These are phyloP conservation scores for Ailuropoda melanoleuca DNA, from an alignment of 2,113 vertebrate species.

Conservation along the genomic window DNA sequence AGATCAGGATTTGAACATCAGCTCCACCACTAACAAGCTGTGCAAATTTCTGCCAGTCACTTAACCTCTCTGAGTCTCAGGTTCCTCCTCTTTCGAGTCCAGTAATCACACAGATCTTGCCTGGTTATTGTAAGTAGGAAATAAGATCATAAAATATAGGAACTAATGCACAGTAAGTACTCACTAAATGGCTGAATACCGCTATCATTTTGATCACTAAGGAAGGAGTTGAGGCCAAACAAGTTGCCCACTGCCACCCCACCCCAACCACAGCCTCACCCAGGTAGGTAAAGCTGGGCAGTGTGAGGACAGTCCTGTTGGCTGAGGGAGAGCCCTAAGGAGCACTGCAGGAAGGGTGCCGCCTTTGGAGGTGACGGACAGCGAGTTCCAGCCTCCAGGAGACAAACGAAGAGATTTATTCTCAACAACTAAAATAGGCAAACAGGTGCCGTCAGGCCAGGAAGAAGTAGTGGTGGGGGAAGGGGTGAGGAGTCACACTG, in stretches of 20 bases:
- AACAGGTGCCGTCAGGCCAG: constrained; percentile 60
- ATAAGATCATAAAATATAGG: neutral
- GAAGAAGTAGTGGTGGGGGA: neutral
- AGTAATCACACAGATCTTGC: neutral
- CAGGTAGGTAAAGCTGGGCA: neutral
- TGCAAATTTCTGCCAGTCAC: neutral
- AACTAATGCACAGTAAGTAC: neutral
- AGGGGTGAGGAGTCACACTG: constrained; percentile 60
- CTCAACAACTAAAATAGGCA: constrained; percentile 63
- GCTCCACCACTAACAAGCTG: neutral
- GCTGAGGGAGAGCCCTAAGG: neutral
- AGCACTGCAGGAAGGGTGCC: neutral
- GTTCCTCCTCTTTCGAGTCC: neutral
- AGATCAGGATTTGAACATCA: neutral
- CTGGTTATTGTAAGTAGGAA: neutral
- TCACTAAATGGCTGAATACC: neutral
- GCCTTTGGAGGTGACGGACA: neutral
- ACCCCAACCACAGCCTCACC: neutral
- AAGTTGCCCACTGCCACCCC: neutral
- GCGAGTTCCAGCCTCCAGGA: neutral
- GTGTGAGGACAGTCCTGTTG: accelerated
- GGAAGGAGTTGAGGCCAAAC: neutral
- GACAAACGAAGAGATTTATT: neutral
- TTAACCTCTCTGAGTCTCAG: neutral
- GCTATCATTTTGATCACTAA: neutral